Evolutionary conservation across 35 echinoderm and acorn worm genomes (phyloP).

Genomic region (Anneissia japonica): DNA sequence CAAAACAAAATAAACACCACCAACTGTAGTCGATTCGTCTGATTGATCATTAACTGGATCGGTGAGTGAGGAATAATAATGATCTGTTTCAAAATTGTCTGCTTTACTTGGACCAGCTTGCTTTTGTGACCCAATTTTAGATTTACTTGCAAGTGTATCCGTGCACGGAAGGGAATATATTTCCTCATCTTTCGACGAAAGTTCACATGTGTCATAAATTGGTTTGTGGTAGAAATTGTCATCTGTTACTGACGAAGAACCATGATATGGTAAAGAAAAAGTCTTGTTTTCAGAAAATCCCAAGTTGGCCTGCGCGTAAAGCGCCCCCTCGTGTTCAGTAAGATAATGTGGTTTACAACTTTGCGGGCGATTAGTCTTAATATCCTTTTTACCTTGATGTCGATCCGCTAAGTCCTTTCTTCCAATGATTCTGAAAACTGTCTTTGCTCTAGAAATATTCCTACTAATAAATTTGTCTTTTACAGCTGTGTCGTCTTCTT

Average conservation of each 20-base stretch:
- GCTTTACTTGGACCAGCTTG: background rate
- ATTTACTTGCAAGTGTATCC: background rate
- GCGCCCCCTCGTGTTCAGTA: background rate
- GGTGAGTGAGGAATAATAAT: background rate
- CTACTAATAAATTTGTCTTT: background rate
- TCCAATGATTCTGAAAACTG: background rate
- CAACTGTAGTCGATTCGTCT: background rate
- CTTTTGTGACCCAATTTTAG: too few relatives aligned
- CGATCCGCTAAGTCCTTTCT: background rate
- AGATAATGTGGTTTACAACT: background rate
- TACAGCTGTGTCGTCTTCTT: background rate
- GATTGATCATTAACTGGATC: background rate
- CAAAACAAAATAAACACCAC: background rate
- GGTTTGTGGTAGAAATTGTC: background rate
- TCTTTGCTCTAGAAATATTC: background rate
- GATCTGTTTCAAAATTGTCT: background rate
- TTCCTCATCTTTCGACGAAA: background rate
- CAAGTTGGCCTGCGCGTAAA: background rate
- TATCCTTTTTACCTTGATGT: background rate
- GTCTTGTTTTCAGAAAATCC: background rate
- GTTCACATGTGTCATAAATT: background rate
- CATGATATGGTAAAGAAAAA: background rate
- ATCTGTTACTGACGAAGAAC: background rate
- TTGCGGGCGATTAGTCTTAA: background rate
- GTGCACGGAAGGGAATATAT: background rate